Evolutionary conservation across 2,797 vertebrate species (phyloP).

Genomic region (Falco cherrug): DNA sequence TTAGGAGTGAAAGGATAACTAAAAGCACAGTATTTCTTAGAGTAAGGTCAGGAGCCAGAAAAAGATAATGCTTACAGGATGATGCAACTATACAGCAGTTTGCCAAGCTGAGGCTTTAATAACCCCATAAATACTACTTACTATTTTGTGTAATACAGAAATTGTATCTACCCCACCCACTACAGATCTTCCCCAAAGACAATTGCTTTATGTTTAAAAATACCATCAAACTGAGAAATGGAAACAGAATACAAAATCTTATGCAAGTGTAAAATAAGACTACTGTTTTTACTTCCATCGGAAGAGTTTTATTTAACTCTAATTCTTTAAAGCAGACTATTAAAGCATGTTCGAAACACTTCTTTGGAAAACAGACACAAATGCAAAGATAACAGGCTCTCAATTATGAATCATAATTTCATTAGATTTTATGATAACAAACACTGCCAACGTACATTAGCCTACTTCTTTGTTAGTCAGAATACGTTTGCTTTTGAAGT

Average conservation of each 20-base stretch:
- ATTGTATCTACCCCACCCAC: background rate
- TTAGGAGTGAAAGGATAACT: slow-evolving; percentile 46
- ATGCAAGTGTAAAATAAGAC: background rate
- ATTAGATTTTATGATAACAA: slow-evolving; percentile 34
- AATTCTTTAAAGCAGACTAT: background rate
- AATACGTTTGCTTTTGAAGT: slow-evolving; percentile 29
- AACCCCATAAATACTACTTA: slow-evolving; percentile 38
- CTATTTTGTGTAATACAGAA: background rate
- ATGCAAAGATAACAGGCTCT: background rate
- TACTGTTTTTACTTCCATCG: background rate
- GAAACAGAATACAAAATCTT: background rate
- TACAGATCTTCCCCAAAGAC: background rate
- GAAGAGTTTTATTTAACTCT: background rate
- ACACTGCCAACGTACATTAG: background rate
- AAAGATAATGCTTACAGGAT: slow-evolving; percentile 63
- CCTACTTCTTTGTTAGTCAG: background rate
- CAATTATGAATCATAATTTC: slow-evolving; percentile 28
- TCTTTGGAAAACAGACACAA: background rate
- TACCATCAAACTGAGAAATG: background rate
- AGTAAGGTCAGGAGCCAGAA: slow-evolving; percentile 57
- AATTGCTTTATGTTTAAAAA: slow-evolving; percentile 3
- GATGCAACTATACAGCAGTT: slow-evolving; percentile 53
- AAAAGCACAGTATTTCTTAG: slow-evolving; percentile 40
- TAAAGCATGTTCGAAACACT: background rate
- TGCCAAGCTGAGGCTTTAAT: slow-evolving; percentile 51